A percentile compares a stretch with the other conserved stretches of the same genome.
Evolutionary conservation across 2,797 vertebrate species (phyloP).

Genomic region (Cyclopterus lumpus): DNA sequence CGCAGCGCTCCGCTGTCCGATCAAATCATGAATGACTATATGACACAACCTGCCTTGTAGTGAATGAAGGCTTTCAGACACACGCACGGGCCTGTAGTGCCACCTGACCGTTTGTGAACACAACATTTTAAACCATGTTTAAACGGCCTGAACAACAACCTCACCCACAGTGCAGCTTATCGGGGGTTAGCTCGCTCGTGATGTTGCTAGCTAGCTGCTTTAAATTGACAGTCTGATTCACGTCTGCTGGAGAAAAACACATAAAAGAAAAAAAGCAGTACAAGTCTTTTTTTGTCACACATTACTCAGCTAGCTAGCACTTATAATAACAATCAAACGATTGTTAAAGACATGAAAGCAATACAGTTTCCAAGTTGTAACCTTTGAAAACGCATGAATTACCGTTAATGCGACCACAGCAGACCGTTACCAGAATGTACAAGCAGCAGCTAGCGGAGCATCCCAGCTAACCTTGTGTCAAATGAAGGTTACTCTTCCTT

Average conservation of each 20-base stretch:
- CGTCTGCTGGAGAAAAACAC: slow-evolving; percentile 3
- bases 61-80: not conserved
- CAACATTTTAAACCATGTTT: not conserved
- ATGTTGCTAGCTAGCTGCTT: slow-evolving; percentile 14
- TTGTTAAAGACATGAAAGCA: not conserved
- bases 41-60: slow-evolving; percentile 13
- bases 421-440: slow-evolving; percentile 36
- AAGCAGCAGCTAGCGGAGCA: slow-evolving; percentile 70
- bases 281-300: not conserved
- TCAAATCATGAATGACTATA: slow-evolving; percentile 40
- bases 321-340: not conserved
- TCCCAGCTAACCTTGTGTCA: slow-evolving; percentile 79
- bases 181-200: slow-evolving; percentile 18
- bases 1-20: not conserved
- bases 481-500: slow-evolving; percentile 85
- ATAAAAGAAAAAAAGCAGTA: not conserved
- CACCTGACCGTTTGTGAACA: not conserved
- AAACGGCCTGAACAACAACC: slow-evolving; percentile 15
- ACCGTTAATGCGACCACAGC: too few relatives aligned
- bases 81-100: too few relatives aligned
- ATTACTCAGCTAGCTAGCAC: not conserved
- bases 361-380: not conserved
- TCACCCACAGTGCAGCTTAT: slow-evolving; percentile 15
- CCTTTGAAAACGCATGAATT: not conserved
- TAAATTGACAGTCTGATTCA: slow-evolving; percentile 3